Conservation (phyloP, 1,140 invertebrate species). For the Muscidifurax raptorellus region DNA sequence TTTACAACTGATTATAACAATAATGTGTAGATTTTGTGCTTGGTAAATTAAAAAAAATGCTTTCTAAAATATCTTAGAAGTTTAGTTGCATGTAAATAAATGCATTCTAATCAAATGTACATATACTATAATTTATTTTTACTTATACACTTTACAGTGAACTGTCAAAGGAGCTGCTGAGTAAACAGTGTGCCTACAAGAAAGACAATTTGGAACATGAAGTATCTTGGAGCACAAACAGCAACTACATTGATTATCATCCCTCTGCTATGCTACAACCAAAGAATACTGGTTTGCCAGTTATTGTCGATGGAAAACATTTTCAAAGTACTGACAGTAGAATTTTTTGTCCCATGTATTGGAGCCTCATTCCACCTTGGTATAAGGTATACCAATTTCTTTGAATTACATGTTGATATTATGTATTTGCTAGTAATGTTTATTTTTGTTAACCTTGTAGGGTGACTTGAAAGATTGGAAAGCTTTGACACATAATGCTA, state of each 20-base stretch:
- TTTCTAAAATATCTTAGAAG: neutral
- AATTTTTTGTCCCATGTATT: conserved; percentile 46
- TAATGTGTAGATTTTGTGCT: conserved; percentile 48
- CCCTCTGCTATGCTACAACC: conserved; percentile 27
- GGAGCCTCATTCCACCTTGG: conserved; percentile 42
- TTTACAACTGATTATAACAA: neutral
- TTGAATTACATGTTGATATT: neutral
- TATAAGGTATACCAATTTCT: conserved; percentile 19
- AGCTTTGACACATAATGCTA: conserved; percentile 43
- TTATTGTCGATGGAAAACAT: conserved; percentile 45
- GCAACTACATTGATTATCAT: conserved; percentile 33
- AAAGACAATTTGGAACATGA: conserved; percentile 22
- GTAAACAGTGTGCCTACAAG: conserved; percentile 45
- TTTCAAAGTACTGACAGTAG: conserved; percentile 10
- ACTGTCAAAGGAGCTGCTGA: conserved; percentile 35
- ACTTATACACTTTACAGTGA: conserved; percentile 21
- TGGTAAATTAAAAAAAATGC: conserved; percentile 37
- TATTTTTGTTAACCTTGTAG: conserved; percentile 6
- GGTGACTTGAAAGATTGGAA: conserved; percentile 33
- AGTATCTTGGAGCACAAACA: conserved; percentile 22
- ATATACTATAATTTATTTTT: too few relatives aligned
- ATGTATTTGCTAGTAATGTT: neutral
- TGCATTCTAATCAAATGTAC: too few relatives aligned
- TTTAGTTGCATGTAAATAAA: too few relatives aligned
- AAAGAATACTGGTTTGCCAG: conserved; percentile 39